Conservation (phyloP, 1,140 invertebrate genomes). For the Polypedilum vanderplanki region DNA sequence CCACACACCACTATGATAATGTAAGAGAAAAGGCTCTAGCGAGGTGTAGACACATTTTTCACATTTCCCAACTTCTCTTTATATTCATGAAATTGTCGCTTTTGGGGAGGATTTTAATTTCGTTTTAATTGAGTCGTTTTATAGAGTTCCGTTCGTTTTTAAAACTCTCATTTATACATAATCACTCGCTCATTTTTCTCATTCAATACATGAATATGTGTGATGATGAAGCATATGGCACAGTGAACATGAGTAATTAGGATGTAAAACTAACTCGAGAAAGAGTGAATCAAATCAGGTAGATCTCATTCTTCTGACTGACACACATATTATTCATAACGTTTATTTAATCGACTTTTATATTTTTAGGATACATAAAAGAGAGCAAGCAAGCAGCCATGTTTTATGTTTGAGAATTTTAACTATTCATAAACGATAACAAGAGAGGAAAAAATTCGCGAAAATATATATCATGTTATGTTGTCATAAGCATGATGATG, state of each 20-base stretch:
- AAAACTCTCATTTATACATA: too few species aligned
- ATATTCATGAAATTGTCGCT: not conserved
- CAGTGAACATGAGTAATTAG: slow-evolving; percentile 22
- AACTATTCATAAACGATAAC: not conserved
- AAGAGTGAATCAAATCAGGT: too few species aligned
- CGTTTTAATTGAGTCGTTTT: slow-evolving; percentile 28
- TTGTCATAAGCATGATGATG: slow-evolving; percentile 1
- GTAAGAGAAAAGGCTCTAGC: not conserved
- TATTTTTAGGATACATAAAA: not conserved
- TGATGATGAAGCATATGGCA: slow-evolving; percentile 18
- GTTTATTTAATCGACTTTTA: too few species aligned
- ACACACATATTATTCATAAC: too few species aligned
- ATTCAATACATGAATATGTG: not conserved
- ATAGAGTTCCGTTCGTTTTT: slow-evolving; percentile 20
- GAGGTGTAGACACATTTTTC: not conserved
- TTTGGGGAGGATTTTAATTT: slow-evolving; percentile 25
- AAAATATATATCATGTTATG: slow-evolving; percentile 9
- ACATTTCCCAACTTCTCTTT: slow-evolving; percentile 2
- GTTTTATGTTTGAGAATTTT: not conserved
- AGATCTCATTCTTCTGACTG: too few species aligned
- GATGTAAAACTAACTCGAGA: not conserved
- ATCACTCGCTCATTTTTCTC: too few species aligned
- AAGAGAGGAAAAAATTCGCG: not conserved
- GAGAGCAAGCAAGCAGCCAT: not conserved
- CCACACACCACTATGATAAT: not conserved